Evolutionary conservation across 2,888 invertebrate species (phyloP), one percentile per base, ranked within the genome.

Genomic region (Tupiocoris notatus): DNA sequence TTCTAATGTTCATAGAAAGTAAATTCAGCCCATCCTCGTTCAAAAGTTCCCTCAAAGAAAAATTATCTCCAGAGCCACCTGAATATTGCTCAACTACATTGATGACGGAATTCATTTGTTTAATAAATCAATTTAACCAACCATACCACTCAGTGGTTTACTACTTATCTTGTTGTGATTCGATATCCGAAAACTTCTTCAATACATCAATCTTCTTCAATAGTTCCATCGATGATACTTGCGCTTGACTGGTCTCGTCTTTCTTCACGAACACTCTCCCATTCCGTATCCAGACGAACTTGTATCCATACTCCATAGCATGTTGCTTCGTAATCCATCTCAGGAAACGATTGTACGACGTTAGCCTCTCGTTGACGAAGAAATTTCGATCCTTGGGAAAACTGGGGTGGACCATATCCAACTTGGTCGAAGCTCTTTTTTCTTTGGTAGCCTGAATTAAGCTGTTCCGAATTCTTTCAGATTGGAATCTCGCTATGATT

Each of bases 1-100:
- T 62, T 62, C 63, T 18, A 17, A 62, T 62, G 22, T 62, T 62
- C 22, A 62, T 18, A 21, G 63, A 62, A 62, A 62, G n/a, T 62
- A 62, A 62, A 18, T 22, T 21, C 20, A 62, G 22, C 21, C 63
- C 63, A 17, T 57, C 57, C 18, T 18, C 7, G 18, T 18, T 57
- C n/a, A n/a, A 17, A n/a, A 57, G 18, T 57, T 57, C 1, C n/a
- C 57, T 1, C 18, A 57, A 57, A n/a, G 57, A 57, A 57, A 57
- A 57, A 57, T n/a, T 17, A n/a, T 57, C 57, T 57, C 57, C 57
- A 17, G 18, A 57, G n/a, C 18, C 57, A 57, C 7, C n/a, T 57
- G 57, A 57, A 57, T 57, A 57, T 57, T 57, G 57, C 57, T 57
- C 57, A 57, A 57, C 57, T 57, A 57, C 57, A 6, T 57, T 18